Base-by-base conservation (phyloP, 2,888 invertebrate genomes). In the Tenthredo mesomela region DNA sequence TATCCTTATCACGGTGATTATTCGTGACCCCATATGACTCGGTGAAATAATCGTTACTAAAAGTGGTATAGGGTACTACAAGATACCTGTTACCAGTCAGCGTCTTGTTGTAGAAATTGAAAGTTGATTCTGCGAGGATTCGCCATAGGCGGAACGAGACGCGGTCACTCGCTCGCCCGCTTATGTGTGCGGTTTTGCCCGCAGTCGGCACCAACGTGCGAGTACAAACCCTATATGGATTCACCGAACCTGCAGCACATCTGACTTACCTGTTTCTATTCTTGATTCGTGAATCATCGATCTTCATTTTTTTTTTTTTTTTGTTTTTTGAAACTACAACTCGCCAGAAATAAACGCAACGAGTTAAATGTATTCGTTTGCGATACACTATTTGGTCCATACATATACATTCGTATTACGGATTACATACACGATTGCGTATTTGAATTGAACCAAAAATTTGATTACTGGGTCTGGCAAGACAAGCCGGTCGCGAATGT, bases 91-190 rank as follows among this genome's bases (percentile, higher is more conserved):
- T 70, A n/a, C 33, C 9, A 40, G 70, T 70, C 70, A 37, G 33
- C 33, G 37, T 61, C 40, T 40, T 15, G 29, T 86, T 87, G 87
- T 88, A 89, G 90, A 92, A 92, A 92, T 89, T 89, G 91, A 92
- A 91, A 92, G 92, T 91, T 89, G 90, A 90, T 89, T 91, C 90
- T 88, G 47, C 47, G 88, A 86, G 88, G 89, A 90, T 91, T 90
- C 87, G 88, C 91, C 90, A 88, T 90, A 89, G 88, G 89, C 88
- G 90, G 88, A 87, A 88, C 87, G 86, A 85, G 50, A 77, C 77
- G 15, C 33, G 77, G 77, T 77, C 77, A 73, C 21, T 37, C 40
- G 77, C 54, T n/a, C 77, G 67, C 29, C 29, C 15, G 65, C 12
- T 65, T 65, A 29, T 12, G 29, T 29, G 65, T 65, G 65, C 54